These are phyloP conservation scores for Drosophila pseudoobscura DNA, from an alignment of 1,140 invertebrate species.

Conservation along the genomic window DNA sequence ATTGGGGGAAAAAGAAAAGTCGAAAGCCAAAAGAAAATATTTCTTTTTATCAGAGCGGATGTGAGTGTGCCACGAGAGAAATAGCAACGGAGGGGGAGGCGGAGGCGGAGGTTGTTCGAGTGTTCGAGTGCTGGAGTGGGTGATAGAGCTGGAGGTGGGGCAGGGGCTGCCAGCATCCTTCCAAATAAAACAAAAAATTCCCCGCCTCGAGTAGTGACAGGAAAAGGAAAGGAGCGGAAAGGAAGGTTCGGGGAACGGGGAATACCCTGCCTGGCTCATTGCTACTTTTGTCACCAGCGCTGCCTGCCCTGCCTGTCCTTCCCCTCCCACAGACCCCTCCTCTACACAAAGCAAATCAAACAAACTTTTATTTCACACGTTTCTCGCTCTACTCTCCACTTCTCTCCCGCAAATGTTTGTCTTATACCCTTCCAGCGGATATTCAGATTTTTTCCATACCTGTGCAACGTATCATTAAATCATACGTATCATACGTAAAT, in stretches of 20 bases:
- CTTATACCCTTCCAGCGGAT: no score
- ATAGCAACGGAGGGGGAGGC: conserved; percentile 48
- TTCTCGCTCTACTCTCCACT: conserved; percentile 56
- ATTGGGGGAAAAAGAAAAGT: conserved; percentile 45
- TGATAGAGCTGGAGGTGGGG: conserved; percentile 24
- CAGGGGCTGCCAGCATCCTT: conserved; percentile 32
- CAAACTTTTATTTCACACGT: conserved; percentile 78
- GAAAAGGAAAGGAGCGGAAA: conserved; percentile 3
- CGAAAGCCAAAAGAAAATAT: conserved; percentile 82
- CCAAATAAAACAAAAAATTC: conserved; percentile 57
- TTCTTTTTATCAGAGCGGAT: conserved; percentile 83
- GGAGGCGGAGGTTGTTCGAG: conserved; percentile 6
- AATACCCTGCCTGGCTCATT: conserved; percentile 14
- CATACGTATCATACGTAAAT: no score
- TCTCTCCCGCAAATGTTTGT: conserved; percentile 34
- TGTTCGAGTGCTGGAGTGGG: conserved; percentile 5
- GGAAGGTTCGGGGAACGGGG: no score
- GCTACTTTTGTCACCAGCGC: conserved; percentile 43
- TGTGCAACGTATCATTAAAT: no score
- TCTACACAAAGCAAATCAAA: conserved; percentile 67
- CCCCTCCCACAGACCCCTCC: conserved; percentile 5
- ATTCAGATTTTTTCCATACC: no score
- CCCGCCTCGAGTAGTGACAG: conserved; percentile 29
- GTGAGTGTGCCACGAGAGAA: conserved; percentile 79
- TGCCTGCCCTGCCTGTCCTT: conserved; percentile 2